A percentile compares a stretch with the other conserved stretches of the same genome.
These are phyloP conservation scores for Acromyrmex charruanus DNA, from an alignment of 1,140 invertebrate genomes.

Conservation along the genomic window DNA sequence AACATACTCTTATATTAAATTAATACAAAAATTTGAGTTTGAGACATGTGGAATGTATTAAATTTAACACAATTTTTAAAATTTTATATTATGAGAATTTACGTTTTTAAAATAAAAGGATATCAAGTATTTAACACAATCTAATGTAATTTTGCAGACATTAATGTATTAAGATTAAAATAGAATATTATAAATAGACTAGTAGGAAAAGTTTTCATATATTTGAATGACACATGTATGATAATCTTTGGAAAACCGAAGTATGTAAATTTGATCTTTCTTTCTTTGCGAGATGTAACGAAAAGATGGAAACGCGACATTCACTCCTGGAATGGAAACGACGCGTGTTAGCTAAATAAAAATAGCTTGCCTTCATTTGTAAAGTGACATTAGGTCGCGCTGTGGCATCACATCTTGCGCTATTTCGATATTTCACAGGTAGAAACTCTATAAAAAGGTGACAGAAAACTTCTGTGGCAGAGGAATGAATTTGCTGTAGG, in stretches of 20 bases:
- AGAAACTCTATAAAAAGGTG: neutral
- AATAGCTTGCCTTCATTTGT: slow-evolving; percentile 40
- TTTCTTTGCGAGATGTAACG: neutral
- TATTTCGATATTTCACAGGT: slow-evolving; percentile 35
- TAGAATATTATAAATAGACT: neutral
- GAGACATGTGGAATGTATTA: too few relatives aligned
- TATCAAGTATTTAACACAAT: neutral
- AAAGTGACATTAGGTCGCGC: slow-evolving; percentile 38
- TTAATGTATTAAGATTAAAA: neutral
- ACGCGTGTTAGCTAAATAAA: slow-evolving; percentile 35
- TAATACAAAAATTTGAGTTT: too few relatives aligned
- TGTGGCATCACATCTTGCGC: neutral
- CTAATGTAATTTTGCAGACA: neutral
- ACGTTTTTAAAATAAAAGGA: neutral
- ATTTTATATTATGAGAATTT: too few relatives aligned
- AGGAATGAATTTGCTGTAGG: neutral
- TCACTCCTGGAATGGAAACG: neutral
- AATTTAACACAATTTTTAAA: too few relatives aligned
- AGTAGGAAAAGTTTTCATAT: neutral
- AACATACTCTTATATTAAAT: too few relatives aligned
- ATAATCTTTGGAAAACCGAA: neutral
- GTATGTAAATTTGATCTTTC: neutral
- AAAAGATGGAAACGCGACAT: neutral
- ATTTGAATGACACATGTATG: neutral
- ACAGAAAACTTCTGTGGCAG: neutral